Conservation (phyloP, 1,140 invertebrate species). For the Lycorma delicatula region DNA sequence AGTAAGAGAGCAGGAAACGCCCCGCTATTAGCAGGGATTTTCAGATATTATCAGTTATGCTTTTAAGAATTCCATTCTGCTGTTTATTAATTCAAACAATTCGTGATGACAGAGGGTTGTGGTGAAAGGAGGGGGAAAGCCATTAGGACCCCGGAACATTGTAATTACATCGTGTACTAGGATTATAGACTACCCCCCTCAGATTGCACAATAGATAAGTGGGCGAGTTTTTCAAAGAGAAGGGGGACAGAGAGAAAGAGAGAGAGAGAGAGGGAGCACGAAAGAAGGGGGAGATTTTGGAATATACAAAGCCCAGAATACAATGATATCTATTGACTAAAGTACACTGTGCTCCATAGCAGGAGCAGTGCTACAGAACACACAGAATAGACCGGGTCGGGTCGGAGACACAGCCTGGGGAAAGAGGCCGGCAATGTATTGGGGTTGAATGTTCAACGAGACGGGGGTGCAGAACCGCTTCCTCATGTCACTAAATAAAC, state of each 20-base stretch:
- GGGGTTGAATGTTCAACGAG: too few relatives aligned
- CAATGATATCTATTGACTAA: slow-evolving; percentile 7
- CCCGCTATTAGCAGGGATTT: slow-evolving; percentile 3
- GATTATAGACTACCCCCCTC: background rate
- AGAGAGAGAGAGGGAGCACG: too few relatives aligned
- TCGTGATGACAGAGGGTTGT: background rate
- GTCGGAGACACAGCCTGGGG: too few relatives aligned
- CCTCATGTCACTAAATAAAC: too few relatives aligned
- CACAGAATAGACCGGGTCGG: too few relatives aligned
- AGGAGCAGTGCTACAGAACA: too few relatives aligned
- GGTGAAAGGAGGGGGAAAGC: background rate
- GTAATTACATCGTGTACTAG: slow-evolving; percentile 3
- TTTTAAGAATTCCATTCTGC: background rate
- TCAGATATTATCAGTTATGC: slow-evolving; percentile 6
- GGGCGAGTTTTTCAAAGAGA: slow-evolving; percentile 1
- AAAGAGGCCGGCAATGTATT: too few relatives aligned
- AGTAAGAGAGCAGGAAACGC: too few relatives aligned
- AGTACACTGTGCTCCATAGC: background rate
- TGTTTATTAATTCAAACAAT: slow-evolving; percentile 6
- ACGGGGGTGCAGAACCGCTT: too few relatives aligned
- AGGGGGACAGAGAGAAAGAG: background rate
- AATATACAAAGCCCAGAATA: slow-evolving; percentile 1
- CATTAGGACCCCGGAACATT: slow-evolving; percentile 1
- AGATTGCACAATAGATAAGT: slow-evolving; percentile 1
- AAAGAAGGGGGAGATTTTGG: background rate